These are phyloP conservation scores for Eristalis arbustorum DNA, from an alignment of 2,888 invertebrate species.

Conservation along the genomic window DNA sequence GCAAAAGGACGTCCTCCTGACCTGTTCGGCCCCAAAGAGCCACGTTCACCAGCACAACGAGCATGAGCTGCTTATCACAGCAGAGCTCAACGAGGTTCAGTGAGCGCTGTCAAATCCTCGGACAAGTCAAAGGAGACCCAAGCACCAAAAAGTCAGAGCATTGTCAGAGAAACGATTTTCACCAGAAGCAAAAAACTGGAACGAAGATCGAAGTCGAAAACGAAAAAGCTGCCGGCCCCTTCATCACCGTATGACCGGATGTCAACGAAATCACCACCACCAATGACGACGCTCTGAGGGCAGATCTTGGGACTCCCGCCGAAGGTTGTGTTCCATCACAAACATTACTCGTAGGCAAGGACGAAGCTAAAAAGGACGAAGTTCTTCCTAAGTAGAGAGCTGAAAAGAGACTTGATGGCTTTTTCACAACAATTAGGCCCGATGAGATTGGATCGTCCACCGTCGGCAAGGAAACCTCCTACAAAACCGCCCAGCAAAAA, in stretches of 20 bases:
- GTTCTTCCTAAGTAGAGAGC: slow-evolving; percentile 8
- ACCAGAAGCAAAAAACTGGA: slow-evolving; percentile 5
- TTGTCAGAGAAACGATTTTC: slow-evolving; percentile 26
- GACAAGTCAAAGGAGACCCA: slow-evolving; percentile 15
- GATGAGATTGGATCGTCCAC: slow-evolving; percentile 13
- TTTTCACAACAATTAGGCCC: slow-evolving; percentile 42
- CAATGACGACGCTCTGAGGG: background rate
- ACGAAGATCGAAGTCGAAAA: slow-evolving; percentile 27
- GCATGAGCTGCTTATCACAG: slow-evolving; percentile 85
- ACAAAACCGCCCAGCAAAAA: slow-evolving; percentile 34
- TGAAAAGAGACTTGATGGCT: slow-evolving; percentile 18
- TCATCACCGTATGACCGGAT: slow-evolving; percentile 39
- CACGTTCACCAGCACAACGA: slow-evolving; percentile 28
- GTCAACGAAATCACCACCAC: background rate
- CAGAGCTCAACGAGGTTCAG: slow-evolving; percentile 78
- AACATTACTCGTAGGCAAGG: background rate
- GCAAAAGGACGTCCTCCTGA: slow-evolving; percentile 12
- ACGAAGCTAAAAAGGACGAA: background rate
- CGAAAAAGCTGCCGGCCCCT: slow-evolving; percentile 13
- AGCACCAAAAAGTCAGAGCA: background rate
- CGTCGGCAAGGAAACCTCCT: slow-evolving; percentile 17
- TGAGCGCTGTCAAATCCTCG: slow-evolving; percentile 2
- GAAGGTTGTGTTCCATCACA: background rate
- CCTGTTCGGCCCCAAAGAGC: slow-evolving; percentile 76
- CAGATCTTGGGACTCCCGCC: background rate